These are phyloP conservation scores for Corythucha ciliata DNA, from an alignment of 2,888 invertebrate species.

Conservation along the genomic window DNA sequence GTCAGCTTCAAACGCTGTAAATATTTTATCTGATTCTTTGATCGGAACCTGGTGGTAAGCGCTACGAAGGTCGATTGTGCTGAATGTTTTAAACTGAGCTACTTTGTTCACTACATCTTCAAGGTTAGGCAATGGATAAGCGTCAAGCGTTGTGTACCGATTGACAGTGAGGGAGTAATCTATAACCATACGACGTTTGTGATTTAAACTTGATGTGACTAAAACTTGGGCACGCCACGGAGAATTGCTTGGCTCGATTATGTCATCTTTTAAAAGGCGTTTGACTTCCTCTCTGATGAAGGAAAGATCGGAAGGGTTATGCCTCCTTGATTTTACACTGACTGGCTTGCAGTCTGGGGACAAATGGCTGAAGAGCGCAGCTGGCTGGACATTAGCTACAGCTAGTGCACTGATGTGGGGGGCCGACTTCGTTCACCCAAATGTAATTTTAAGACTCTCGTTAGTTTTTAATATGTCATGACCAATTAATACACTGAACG, in stretches of 20 bases:
- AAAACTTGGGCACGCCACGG: slow-evolving; percentile 10
- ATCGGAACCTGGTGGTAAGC: slow-evolving; percentile 10
- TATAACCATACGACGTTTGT: neutral
- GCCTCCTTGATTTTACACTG: neutral
- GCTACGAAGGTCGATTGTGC: slow-evolving; percentile 16
- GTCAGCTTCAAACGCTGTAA: slow-evolving; percentile 10
- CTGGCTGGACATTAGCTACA: no score
- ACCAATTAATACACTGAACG: no score
- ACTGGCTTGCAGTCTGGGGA: no score
- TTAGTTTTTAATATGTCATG: no score
- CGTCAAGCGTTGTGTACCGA: slow-evolving; percentile 4
- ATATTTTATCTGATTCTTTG: no score
- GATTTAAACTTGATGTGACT: neutral
- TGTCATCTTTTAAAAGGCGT: neutral
- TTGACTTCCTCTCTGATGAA: slow-evolving; percentile 5
- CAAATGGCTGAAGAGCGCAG: no score
- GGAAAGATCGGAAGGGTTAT: neutral
- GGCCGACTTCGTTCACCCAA: no score
- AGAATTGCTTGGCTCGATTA: slow-evolving; percentile 7
- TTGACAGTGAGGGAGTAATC: slow-evolving; percentile 15
- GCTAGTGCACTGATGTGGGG: no score
- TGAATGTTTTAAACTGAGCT: no score
- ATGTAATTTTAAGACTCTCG: no score
- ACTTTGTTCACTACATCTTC: no score
- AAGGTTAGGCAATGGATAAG: slow-evolving; percentile 12